phyloP scores from a whole-genome alignment of 2,888 invertebrate genomes.

The Alcis repandata region DNA sequence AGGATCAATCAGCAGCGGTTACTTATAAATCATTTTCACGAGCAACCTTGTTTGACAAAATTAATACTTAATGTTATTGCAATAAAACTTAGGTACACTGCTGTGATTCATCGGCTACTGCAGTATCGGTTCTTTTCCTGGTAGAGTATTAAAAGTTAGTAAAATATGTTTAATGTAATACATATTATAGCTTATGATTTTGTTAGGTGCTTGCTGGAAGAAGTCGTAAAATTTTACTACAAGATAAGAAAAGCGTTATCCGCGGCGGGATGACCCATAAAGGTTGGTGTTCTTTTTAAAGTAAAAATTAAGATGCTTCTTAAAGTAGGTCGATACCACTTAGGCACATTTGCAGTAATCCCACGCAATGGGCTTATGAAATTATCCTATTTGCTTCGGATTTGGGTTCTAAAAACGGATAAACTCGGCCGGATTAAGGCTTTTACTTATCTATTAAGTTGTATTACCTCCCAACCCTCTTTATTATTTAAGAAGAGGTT shows the following conservation, averaged over 20 bases:
- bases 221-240: background rate
- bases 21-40: background rate
- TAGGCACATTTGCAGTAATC: constrained; percentile 27
- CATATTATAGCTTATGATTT: background rate
- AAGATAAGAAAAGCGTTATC: background rate
- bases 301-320: constrained; percentile 1
- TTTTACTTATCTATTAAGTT: constrained; percentile 34
- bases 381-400: constrained; percentile 29
- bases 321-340: constrained; percentile 20
- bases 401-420: constrained; percentile 25
- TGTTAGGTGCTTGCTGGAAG: background rate
- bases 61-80: background rate
- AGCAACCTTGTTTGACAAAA: background rate
- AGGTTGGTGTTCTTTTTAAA: constrained; percentile 5
- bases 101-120: background rate
- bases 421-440: constrained; percentile 26
- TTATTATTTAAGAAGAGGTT: constrained; percentile 27
- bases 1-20: constrained; percentile 1
- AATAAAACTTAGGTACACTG: background rate
- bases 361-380: constrained; percentile 31
- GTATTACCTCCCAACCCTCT: constrained; percentile 25
- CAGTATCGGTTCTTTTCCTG: background rate
- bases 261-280: background rate
- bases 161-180: background rate
- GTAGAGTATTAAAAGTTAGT: background rate